A percentile compares a stretch with the other conserved stretches of the same genome.
phyloP scores from a whole-genome alignment of 2,888 invertebrate species.

The Dryocosmus kuriphilus region DNA sequence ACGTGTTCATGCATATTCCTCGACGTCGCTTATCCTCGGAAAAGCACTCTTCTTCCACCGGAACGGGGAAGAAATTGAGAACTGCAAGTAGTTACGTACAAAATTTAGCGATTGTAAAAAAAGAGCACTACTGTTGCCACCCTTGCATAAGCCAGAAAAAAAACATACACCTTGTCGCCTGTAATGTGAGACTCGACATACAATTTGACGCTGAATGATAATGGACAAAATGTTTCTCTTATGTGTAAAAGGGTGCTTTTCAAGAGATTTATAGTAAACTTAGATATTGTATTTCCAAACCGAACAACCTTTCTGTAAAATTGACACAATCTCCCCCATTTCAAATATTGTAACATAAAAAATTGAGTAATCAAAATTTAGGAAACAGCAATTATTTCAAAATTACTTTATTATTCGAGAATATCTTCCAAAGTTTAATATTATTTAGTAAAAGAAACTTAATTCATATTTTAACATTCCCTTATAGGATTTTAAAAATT shows the following conservation, averaged over 20 bases:
- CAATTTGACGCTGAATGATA: slow-evolving; percentile 39
- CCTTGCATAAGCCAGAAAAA: slow-evolving; percentile 41
- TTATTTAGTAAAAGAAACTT: too few relatives aligned
- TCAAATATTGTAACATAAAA: too few relatives aligned
- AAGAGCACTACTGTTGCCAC: slow-evolving; percentile 40
- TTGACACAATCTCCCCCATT: not conserved
- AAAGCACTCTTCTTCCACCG: slow-evolving; percentile 89
- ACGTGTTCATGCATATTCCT: slow-evolving; percentile 90
- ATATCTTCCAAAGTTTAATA: too few relatives aligned
- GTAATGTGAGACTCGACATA: slow-evolving; percentile 41
- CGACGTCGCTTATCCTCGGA: slow-evolving; percentile 84
- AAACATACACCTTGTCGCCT: slow-evolving; percentile 43
- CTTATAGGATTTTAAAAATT: too few relatives aligned
- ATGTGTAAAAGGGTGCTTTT: not conserved
- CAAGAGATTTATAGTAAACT: not conserved
- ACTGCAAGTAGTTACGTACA: slow-evolving; percentile 78
- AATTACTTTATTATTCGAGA: too few relatives aligned
- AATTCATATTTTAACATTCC: too few relatives aligned
- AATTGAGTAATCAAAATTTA: too few relatives aligned
- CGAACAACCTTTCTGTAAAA: not conserved
- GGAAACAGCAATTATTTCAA: too few relatives aligned
- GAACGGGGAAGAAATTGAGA: slow-evolving; percentile 90
- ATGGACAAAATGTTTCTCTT: slow-evolving; percentile 22
- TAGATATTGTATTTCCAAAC: not conserved
- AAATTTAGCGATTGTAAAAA: slow-evolving; percentile 44